phyloP scores from a whole-genome alignment of 2,797 vertebrate genomes.

The Siniperca undulata region DNA sequence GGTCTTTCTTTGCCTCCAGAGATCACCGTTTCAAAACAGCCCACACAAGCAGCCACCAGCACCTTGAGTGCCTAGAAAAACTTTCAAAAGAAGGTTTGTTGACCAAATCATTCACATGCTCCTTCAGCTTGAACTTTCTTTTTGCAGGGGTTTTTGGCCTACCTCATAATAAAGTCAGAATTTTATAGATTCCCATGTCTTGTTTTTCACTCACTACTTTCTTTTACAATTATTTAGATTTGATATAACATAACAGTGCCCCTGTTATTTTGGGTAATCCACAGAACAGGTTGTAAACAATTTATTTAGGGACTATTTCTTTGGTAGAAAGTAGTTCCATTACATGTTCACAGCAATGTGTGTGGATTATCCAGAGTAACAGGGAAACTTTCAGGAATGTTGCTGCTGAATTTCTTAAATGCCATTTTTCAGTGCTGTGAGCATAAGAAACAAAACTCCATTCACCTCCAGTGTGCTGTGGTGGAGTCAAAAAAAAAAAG shows the following conservation, averaged over 20 bases:
- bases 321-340: neutral
- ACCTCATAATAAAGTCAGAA: constrained; percentile 57
- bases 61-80: constrained; percentile 9
- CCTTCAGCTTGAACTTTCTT: neutral
- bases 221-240: neutral
- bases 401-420: neutral
- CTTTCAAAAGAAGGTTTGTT: neutral
- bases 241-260: neutral
- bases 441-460: neutral
- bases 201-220: constrained; percentile 3
- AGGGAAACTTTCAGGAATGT: neutral
- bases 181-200: neutral
- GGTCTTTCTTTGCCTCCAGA: constrained; percentile 11
- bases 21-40: constrained; percentile 39
- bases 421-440: neutral
- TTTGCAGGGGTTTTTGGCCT: neutral
- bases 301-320: neutral
- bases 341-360: neutral
- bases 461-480: neutral
- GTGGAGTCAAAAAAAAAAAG: too few species aligned
- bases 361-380: neutral
- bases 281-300: neutral
- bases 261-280: neutral
- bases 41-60: constrained; percentile 16
- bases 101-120: neutral